These are phyloP conservation scores for Ceuthmochares aereus DNA, from an alignment of 2,113 vertebrate species.

Conservation along the genomic window DNA sequence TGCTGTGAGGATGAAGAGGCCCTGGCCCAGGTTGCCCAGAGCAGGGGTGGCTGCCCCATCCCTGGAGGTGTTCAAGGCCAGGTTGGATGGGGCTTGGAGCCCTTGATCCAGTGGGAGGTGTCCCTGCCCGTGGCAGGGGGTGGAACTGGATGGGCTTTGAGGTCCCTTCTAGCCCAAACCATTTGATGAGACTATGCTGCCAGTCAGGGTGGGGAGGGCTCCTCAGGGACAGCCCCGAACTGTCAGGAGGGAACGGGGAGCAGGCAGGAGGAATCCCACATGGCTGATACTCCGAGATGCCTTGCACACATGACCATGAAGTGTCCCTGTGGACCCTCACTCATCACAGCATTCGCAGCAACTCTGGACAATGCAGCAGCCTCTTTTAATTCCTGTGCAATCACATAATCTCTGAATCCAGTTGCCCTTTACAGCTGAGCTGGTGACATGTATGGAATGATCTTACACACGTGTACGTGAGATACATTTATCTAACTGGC, in stretches of 20 bases:
- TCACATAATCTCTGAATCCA: background rate
- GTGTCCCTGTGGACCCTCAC: background rate
- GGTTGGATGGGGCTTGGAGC: too few species aligned
- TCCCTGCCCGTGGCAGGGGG: too few species aligned
- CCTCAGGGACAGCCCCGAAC: background rate
- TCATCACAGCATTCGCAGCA: fast-evolving
- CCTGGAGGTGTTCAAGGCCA: too few species aligned
- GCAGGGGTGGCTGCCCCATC: too few species aligned
- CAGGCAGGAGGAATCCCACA: background rate
- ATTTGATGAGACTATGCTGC: background rate
- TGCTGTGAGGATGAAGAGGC: too few species aligned
- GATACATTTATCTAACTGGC: background rate
- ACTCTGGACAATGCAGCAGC: background rate
- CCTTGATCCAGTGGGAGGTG: too few species aligned
- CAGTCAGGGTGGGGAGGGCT: background rate
- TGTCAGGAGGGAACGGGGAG: background rate
- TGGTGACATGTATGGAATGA: background rate
- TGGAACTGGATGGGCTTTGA: too few species aligned
- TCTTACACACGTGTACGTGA: background rate
- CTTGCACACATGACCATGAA: background rate
- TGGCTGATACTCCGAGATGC: background rate
- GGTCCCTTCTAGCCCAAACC: too few species aligned
- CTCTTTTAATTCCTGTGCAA: background rate
- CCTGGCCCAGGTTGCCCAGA: too few species aligned
- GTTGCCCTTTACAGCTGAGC: background rate